Evolutionary conservation across 2,797 vertebrate species (phyloP), one percentile per base, ranked within the genome.

Genomic region (Danionella dracula): DNA sequence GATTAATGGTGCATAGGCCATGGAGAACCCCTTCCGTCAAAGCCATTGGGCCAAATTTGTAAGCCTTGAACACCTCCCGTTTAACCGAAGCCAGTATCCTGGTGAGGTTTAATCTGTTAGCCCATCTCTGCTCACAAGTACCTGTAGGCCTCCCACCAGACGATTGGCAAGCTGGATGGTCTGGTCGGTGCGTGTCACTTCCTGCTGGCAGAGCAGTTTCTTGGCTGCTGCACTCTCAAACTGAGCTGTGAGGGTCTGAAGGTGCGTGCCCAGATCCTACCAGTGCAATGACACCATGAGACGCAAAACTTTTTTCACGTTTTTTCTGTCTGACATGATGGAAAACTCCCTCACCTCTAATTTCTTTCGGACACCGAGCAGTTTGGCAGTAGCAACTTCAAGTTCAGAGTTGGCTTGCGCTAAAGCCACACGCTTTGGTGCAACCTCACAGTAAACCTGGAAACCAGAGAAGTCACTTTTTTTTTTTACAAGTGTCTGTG

Each of bases 141-240:
- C 89, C 87, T 94, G 85, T 48, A 92, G 87, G 74, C 90, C 87
- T 73, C 79, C 87, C 72, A 92, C 86, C 13, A 94, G 87, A 60
- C 81, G 86, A 78, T 90, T 92, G 64, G 87, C 89, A 69, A 92
- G 79, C 65, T 89, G 82, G 50, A 89, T 86, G 23, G 86, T 90
- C 76, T 82, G 88, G 77, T 84, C 92, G 66, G 87, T 92, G 59
- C 11, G 67, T 11, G 79, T 87, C 78, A 92, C 88, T 76, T 92
- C 86, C 77, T 89, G 87, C 80, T 93, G 90, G 87, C 88, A 90
- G 17, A n/a, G 72, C 58, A 91, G 72, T 82, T 92, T 90, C 81
- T 94, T 87, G 59, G 85, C 81, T 59, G 75, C 88, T 51, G 87
- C 87, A 74, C 82, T 91, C 83, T 93, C 78, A 75, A 91, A 91